Percentiles rank a stretch among this genome's conserved stretches.
Evolutionary conservation across 1,140 invertebrate genomes (phyloP).

Genomic region (Fopius arisanus): DNA sequence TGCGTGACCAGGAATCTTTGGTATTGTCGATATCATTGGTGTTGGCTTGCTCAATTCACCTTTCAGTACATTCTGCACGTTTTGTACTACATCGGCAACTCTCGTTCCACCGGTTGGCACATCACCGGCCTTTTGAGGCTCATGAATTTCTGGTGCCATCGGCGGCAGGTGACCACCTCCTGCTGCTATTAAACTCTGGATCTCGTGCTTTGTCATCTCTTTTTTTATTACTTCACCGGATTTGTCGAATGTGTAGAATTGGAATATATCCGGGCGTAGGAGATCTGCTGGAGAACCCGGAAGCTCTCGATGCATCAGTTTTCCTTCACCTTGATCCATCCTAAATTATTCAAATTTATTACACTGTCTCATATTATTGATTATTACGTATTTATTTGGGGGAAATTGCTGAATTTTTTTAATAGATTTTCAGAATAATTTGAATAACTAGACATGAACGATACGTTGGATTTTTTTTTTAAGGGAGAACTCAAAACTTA

Average conservation of each 20-base stretch:
- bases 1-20: conserved; percentile 71
- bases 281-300: conserved; percentile 78
- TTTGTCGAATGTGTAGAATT: conserved; percentile 85
- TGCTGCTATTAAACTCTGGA: conserved; percentile 81
- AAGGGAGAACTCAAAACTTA: background rate
- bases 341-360: too few species aligned
- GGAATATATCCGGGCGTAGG: conserved; percentile 80
- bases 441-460: too few species aligned
- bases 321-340: too few species aligned
- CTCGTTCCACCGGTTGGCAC: conserved; percentile 45
- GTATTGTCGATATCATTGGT: conserved; percentile 65
- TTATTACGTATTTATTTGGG: too few species aligned
- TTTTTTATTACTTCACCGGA: conserved; percentile 80
- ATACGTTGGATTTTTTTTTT: too few species aligned
- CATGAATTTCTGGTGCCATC: conserved; percentile 45
- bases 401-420: too few species aligned
- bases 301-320: conserved; percentile 37
- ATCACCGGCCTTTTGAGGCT: conserved; percentile 50
- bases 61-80: conserved; percentile 83
- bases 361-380: too few species aligned
- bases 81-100: conserved; percentile 80
- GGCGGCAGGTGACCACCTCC: conserved; percentile 67
- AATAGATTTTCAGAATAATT: too few species aligned
- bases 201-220: conserved; percentile 83
- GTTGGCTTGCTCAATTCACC: conserved; percentile 75